These are phyloP conservation scores for Torymus texanus DNA, from an alignment of 2,888 invertebrate genomes.

Conservation along the genomic window DNA sequence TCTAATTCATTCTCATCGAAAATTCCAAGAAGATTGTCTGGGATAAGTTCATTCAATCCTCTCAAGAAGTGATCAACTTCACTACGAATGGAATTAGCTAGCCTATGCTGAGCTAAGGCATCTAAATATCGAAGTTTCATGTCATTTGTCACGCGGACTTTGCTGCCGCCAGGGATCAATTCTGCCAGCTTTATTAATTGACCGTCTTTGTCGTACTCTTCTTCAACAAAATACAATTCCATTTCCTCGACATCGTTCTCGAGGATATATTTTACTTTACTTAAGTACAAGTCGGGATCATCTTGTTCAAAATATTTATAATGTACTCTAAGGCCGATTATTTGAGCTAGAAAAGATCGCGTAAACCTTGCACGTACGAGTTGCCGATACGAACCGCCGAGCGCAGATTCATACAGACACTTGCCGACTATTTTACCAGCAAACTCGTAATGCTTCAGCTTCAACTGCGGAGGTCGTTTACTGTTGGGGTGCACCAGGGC, in stretches of 20 bases:
- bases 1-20: conserved; percentile 98
- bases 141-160: conserved; percentile 83
- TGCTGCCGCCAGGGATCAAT: conserved; percentile 88
- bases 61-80: conserved; percentile 93
- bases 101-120: conserved; percentile 90
- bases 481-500: conserved; percentile 94
- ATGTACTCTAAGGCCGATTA: conserved; percentile 94
- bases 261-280: conserved; percentile 94
- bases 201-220: conserved; percentile 88
- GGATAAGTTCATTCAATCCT: conserved; percentile 93
- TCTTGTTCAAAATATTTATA: conserved; percentile 98
- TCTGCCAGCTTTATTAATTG: conserved; percentile 86
- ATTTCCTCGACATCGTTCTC: conserved; percentile 92
- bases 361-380: conserved; percentile 93
- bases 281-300: conserved; percentile 93
- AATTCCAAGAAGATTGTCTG: conserved; percentile 93
- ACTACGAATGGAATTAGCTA: conserved; percentile 87
- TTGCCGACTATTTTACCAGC: conserved; percentile 96
- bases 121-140: conserved; percentile 91
- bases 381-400: conserved; percentile 92
- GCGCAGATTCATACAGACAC: conserved; percentile 94
- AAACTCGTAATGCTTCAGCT: conserved; percentile 92
- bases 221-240: conserved; percentile 92
- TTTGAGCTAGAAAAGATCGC: conserved; percentile 93
- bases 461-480: conserved; percentile 84